Conservation (phyloP, 2,888 invertebrate genomes). For the Steinernema scapterisci region DNA sequence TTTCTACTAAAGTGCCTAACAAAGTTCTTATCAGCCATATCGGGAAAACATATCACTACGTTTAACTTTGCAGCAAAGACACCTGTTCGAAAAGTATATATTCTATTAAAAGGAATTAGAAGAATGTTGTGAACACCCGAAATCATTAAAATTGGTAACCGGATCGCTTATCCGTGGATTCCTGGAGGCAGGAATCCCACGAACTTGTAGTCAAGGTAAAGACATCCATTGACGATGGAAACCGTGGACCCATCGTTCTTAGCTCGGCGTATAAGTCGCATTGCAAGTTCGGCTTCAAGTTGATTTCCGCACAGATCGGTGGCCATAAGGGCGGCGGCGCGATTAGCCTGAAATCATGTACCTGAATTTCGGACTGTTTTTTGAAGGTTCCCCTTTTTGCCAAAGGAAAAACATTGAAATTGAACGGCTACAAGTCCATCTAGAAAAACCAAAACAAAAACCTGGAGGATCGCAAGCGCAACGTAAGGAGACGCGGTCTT, state of each 20-base stretch:
- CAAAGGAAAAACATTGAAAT: too few relatives aligned
- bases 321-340: conserved; percentile 37
- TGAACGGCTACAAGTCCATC: too few relatives aligned
- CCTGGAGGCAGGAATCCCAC: conserved; percentile 43
- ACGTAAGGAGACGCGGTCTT: conserved; percentile 4
- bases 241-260: conserved; percentile 48
- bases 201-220: conserved; percentile 48
- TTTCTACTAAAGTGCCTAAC: not conserved
- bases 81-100: not conserved
- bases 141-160: not conserved
- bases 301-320: conserved; percentile 36
- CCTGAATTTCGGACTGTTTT: too few relatives aligned
- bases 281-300: conserved; percentile 37
- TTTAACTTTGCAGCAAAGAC: not conserved
- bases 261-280: conserved; percentile 42
- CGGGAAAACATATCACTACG: not conserved
- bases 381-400: too few relatives aligned
- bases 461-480: conserved; percentile 1
- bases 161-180: not conserved
- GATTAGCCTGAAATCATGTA: conserved; percentile 39
- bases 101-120: not conserved
- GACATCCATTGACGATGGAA: conserved; percentile 45
- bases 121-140: conserved; percentile 1
- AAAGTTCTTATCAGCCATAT: not conserved
- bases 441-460: not conserved